phyloP scores from a whole-genome alignment of 2,113 vertebrate genomes.

The Dicaeum eximium region DNA sequence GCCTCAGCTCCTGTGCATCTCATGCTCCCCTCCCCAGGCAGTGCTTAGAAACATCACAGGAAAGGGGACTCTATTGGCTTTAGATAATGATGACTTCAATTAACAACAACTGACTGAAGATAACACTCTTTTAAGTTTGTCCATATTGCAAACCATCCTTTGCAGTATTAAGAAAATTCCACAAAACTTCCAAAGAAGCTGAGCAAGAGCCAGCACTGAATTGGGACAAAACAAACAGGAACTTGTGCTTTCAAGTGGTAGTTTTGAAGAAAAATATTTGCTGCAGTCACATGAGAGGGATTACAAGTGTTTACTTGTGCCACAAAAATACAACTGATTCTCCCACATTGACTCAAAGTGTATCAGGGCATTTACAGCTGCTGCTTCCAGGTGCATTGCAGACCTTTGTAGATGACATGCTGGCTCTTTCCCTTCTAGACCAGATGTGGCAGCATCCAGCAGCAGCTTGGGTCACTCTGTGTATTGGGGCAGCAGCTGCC shows the following conservation, averaged over 20 bases:
- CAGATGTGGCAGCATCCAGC: neutral
- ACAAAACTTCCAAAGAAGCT: neutral
- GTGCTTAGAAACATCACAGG: slow-evolving; percentile 45
- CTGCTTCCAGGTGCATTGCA: neutral
- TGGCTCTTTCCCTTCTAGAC: neutral
- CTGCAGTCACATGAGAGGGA: neutral
- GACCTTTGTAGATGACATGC: neutral
- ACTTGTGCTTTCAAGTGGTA: neutral
- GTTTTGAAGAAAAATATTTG: neutral
- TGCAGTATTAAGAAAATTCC: neutral
- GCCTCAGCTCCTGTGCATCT: neutral
- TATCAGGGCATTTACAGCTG: neutral
- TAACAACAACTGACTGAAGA: neutral
- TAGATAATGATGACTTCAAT: neutral
- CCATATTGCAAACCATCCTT: neutral
- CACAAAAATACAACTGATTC: neutral
- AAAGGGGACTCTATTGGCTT: neutral
- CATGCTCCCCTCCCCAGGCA: neutral
- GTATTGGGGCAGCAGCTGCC: neutral
- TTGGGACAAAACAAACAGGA: neutral
- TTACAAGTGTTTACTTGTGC: neutral
- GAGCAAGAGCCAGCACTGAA: neutral
- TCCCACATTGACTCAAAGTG: neutral
- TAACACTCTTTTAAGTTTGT: neutral
- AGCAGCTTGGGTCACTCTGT: neutral